Conservation (phyloP, 2,113 vertebrate genomes). For the Ceratotherium simum region DNA sequence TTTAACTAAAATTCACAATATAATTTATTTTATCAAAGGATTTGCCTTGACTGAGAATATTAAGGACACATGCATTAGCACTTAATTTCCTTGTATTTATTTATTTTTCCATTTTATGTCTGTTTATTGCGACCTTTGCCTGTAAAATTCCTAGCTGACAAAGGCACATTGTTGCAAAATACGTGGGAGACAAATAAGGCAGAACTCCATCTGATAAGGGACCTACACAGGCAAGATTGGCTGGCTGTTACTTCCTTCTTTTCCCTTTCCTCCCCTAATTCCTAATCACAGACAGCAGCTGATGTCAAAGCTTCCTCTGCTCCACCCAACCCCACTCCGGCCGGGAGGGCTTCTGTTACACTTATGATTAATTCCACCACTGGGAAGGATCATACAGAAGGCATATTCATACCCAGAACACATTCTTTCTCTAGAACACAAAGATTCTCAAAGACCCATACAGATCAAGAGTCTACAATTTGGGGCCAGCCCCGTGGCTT, state of each 20-base stretch:
- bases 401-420: neutral
- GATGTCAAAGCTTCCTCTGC: neutral
- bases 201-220: neutral
- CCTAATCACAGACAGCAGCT: slow-evolving; percentile 49
- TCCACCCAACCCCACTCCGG: neutral
- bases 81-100: slow-evolving; percentile 49
- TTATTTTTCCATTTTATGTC: neutral
- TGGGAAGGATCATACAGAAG: neutral
- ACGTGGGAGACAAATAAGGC: neutral
- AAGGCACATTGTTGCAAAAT: neutral
- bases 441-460: neutral
- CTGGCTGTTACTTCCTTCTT: slow-evolving; percentile 16
- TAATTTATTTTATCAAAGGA: slow-evolving; percentile 24
- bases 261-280: neutral
- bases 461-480: neutral
- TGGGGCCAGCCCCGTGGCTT: neutral
- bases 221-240: neutral
- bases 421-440: neutral
- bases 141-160: neutral
- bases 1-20: slow-evolving; percentile 49
- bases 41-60: neutral
- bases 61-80: neutral
- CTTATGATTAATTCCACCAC: slow-evolving; percentile 21
- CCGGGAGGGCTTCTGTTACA: neutral
- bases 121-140: neutral